Evolutionary conservation across 92 coral and sea anemone genomes (phyloP).

Genomic region (Porites evermanni): DNA sequence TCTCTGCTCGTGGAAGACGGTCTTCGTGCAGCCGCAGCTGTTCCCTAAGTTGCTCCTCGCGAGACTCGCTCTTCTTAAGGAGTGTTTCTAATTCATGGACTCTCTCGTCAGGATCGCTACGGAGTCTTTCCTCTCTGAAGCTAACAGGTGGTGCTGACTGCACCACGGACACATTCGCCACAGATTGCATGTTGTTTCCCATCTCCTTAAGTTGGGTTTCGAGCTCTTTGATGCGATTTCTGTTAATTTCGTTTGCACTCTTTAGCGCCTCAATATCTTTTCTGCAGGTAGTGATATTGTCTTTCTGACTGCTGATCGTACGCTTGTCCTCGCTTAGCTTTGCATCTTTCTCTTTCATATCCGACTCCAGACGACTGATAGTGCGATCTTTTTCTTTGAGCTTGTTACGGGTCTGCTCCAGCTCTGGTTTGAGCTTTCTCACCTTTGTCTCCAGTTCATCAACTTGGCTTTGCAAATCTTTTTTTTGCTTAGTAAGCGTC

Average conservation of each 20-base stretch:
- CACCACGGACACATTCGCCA: constrained; percentile 58
- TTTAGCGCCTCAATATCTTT: constrained; percentile 76
- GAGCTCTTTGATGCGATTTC: constrained; percentile 74
- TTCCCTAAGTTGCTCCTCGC: constrained; percentile 75
- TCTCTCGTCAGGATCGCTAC: constrained; percentile 67
- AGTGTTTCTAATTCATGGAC: constrained; percentile 78
- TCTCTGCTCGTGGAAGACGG: constrained; percentile 63
- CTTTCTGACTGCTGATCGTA: constrained; percentile 63
- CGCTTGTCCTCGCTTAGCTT: constrained; percentile 64
- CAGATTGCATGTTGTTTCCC: constrained; percentile 45
- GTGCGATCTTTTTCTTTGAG: constrained; percentile 83
- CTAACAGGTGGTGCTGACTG: constrained; percentile 61
- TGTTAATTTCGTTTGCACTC: constrained; percentile 76
- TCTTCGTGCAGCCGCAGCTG: constrained; percentile 59
- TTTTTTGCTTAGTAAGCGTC: constrained; percentile 73
- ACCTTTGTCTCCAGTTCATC: constrained; percentile 67
- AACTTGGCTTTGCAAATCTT: constrained; percentile 66
- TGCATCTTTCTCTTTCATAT: constrained; percentile 71
- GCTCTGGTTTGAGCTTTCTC: constrained; percentile 75
- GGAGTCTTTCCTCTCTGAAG: constrained; percentile 53
- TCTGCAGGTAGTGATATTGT: constrained; percentile 61
- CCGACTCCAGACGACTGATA: constrained; percentile 63
- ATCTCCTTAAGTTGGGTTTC: constrained; percentile 71
- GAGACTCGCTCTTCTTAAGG: constrained; percentile 70
- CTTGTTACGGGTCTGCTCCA: constrained; percentile 80